Base-by-base conservation (phyloP, 2,888 invertebrate genomes). In the Thalpophila matura region DNA sequence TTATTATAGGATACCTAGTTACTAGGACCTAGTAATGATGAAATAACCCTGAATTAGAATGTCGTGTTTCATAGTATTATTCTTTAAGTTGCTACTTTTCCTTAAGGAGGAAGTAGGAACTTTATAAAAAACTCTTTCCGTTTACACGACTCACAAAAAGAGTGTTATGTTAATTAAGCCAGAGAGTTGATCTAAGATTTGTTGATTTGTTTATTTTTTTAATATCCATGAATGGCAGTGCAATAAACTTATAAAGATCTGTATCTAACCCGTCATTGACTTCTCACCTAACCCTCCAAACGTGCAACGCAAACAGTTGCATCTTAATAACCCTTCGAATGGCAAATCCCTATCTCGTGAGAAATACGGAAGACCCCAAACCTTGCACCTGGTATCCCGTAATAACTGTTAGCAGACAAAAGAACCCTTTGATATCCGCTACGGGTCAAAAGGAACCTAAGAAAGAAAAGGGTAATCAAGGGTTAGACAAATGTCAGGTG, bases 341-440 rank as follows among this genome's bases (percentile, higher is more conserved):
- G 85, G 87, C 59, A 89, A 87, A 87, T 86, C 86, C 81, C 80
- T 84, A 84, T 84, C 82, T 87, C 94, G 93, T 94, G 94, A 92
- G 94, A 94, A 71, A 94, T 89, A 79, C 86, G 84, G 89, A 89
- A 88, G 82, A 80, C 81, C 78, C 82, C 78, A 80, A 80, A 80
- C 77, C 80, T 73, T 82, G 82, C 93, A 93, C 89, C 92, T 93
- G 93, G 92, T 79, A 75, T 84, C 80, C 89, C 89, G 90, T 91
- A 91, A 89, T 93, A 94, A 93, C 94, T 90, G 93, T 90, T 86
- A 83, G 76, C 76, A 72, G 86, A 89, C 90, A 91, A 90, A 79
- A 75, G 86, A 91, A 92, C 93, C 92, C 91, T 92, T 93, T 89
- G 76, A 82, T 83, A 87, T 89, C 89, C 90, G 89, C 80, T 80